Conservation (phyloP, 2,113 vertebrate genomes). For the Bubalus kerabau region DNA sequence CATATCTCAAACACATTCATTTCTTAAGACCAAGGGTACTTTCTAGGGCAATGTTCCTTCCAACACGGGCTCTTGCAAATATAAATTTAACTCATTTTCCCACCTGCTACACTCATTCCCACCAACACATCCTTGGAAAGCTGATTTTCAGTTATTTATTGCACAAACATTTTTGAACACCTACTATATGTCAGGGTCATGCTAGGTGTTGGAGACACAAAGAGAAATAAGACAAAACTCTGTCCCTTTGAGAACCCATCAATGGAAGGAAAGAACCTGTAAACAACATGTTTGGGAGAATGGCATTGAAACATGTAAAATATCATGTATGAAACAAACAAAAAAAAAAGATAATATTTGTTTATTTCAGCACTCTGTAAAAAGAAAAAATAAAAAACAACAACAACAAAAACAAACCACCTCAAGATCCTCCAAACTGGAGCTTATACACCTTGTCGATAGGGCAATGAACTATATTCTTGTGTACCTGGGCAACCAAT, state of each 20-base stretch:
- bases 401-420: not conserved
- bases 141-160: not conserved
- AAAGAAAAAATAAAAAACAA: not conserved
- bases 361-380: not conserved
- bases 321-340: too few relatives aligned
- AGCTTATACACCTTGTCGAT: not conserved
- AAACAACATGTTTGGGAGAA: not conserved
- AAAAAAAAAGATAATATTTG: not conserved
- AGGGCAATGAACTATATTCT: not conserved
- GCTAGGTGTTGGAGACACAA: not conserved
- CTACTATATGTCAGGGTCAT: not conserved
- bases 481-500: not conserved
- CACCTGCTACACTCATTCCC: not conserved
- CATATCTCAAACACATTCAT: not conserved
- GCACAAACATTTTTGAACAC: not conserved
- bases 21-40: not conserved
- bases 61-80: not conserved
- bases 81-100: not conserved
- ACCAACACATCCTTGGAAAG: not conserved
- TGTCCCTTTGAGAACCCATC: not conserved
- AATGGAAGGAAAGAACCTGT: not conserved
- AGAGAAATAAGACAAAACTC: not conserved
- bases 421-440: not conserved
- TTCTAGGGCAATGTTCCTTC: not conserved
- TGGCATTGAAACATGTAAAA: too few relatives aligned